Evolutionary conservation across 2,888 invertebrate genomes (phyloP).

Genomic region (Torymus texanus): DNA sequence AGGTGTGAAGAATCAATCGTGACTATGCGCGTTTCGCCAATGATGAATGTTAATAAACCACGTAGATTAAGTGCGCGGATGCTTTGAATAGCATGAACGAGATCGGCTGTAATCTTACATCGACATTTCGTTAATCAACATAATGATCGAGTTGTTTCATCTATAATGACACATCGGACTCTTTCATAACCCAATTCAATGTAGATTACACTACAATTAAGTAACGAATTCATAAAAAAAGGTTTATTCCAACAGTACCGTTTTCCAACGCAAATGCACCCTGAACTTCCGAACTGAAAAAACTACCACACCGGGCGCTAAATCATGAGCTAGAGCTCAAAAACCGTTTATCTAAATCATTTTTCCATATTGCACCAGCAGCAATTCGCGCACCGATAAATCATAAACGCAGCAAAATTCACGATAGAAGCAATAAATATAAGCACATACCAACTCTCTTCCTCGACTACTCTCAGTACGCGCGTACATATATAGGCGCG

Average conservation of each 20-base stretch:
- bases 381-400: constrained; percentile 7
- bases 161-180: constrained; percentile 30
- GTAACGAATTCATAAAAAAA: too few relatives aligned
- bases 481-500: not conserved
- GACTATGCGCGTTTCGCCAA: constrained; percentile 29
- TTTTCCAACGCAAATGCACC: too few relatives aligned
- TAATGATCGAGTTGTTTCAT: constrained; percentile 38
- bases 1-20: constrained; percentile 44
- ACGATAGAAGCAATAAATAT: constrained; percentile 46
- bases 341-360: too few relatives aligned
- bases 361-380: too few relatives aligned
- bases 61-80: constrained; percentile 17
- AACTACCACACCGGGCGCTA: too few relatives aligned
- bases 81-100: not conserved
- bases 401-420: constrained; percentile 33
- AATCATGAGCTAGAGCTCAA: too few relatives aligned
- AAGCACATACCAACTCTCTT: too few relatives aligned
- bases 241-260: too few relatives aligned
- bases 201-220: too few relatives aligned
- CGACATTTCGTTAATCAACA: constrained; percentile 44
- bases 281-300: too few relatives aligned
- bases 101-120: constrained; percentile 33
- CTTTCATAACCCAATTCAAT: constrained; percentile 26
- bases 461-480: constrained; percentile 1
- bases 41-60: constrained; percentile 47